Evolutionary conservation across 2,113 vertebrate species (phyloP), one percentile per base, ranked within the genome.

Genomic region (Dolichotis patagonum): DNA sequence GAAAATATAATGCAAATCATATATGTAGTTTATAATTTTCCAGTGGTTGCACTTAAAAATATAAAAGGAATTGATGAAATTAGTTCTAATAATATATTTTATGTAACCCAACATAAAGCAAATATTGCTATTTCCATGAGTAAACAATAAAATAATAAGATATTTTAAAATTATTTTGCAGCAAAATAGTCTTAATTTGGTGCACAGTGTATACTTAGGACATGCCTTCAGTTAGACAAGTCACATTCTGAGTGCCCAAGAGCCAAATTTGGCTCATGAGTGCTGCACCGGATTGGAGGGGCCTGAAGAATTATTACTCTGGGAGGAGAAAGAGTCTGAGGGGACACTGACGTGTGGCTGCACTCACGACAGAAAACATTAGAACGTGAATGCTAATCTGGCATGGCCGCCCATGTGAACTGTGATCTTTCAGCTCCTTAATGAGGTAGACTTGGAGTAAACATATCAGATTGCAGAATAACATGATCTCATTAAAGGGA

Each of bases 81-180:
- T 56, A 49, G 16, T 52, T 94, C 60, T 80, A 90, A 52, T 46
- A 89, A 87, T 46, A 67, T 26, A 67, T 85, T 92, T 46, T 38
- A 82, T 85, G 16, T 77, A 58, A 52, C 5, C 9, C 24, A 67
- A 13, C 32, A 41, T 54, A 65, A 58, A 60, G 69, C 62, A 89
- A 71, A 30, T 12, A 20, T 24, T 73, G 63, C 67, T 7, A 58
- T 80, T 67, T 90, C 43, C 73, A 41, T 90, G 38, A 5, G 1
- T n/a, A 80, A 63, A 89, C 52, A 43, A 58, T 46, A 60, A 14
- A 78, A 69, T 16, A 78, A 69, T 16, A 24, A 73, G 10, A 69
- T 26, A 71, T 35, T 96, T 73, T 10, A 82, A 83, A 14, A 56
- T 49, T 94, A 52, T 94, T 96, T 85, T 75, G 22, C 62, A 95